Conservation (phyloP, 92 coral and sea anemone genomes). For the Hydrozoanthus gracilis region DNA sequence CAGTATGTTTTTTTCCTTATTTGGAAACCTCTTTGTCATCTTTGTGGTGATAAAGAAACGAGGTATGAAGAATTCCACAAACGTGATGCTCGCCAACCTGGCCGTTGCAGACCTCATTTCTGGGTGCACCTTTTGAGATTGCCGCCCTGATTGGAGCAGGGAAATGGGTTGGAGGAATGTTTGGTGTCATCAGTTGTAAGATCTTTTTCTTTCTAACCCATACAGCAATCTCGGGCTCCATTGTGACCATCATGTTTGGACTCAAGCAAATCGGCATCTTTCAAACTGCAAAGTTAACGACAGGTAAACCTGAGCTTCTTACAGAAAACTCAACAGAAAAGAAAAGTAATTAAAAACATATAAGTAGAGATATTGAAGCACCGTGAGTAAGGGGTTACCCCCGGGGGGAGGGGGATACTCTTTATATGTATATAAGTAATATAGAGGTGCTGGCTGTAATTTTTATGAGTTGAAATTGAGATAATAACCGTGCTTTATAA, state of each 20-base stretch:
- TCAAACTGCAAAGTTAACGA: conserved; percentile 7
- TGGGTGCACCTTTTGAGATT: conserved; percentile 29
- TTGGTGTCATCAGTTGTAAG: conserved; percentile 32
- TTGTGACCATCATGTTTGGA: conserved; percentile 40
- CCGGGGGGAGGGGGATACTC: too few relatives aligned
- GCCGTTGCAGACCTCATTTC: conserved; percentile 30
- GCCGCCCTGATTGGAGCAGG: conserved; percentile 5
- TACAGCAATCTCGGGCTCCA: conserved; percentile 34
- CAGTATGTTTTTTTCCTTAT: conserved; percentile 27
- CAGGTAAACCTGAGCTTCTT: not conserved
- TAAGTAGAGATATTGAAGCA: too few relatives aligned
- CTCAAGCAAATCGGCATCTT: conserved; percentile 39
- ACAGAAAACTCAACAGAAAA: too few relatives aligned
- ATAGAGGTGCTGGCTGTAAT: too few relatives aligned
- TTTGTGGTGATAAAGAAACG: conserved; percentile 32
- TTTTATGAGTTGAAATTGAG: too few relatives aligned
- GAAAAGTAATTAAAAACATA: too few relatives aligned
- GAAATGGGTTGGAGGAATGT: conserved; percentile 6
- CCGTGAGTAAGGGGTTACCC: too few relatives aligned
- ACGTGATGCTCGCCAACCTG: conserved; percentile 31
- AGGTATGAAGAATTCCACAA: conserved; percentile 34
- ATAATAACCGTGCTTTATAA: too few relatives aligned
- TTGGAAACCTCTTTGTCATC: conserved; percentile 45
- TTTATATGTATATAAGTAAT: too few relatives aligned
- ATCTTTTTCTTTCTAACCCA: conserved; percentile 34